These are phyloP conservation scores for Micrastur ruficollis DNA, from an alignment of 2,797 vertebrate species.

Conservation along the genomic window DNA sequence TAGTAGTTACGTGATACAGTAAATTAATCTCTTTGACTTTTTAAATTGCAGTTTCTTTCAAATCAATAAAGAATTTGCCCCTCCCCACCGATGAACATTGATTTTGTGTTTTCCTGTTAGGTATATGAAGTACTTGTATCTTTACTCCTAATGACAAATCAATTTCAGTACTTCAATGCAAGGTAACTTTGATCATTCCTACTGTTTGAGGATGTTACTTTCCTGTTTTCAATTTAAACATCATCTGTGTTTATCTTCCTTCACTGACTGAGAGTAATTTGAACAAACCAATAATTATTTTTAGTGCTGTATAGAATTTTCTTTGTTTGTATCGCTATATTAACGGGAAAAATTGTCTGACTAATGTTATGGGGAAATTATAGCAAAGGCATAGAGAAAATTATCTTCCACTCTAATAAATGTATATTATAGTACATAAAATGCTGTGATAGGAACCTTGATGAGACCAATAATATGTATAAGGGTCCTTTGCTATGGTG, in stretches of 20 bases:
- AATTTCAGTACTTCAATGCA: conserved; percentile 31
- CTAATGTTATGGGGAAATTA: not conserved
- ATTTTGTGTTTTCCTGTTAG: conserved; percentile 14
- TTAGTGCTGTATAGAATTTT: not conserved
- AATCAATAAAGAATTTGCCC: conserved; percentile 44
- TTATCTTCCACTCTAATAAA: not conserved
- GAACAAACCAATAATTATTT: not conserved
- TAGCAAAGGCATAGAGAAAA: not conserved
- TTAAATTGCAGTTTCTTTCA: not conserved
- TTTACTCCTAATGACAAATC: conserved; percentile 64
- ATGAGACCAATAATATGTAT: not conserved
- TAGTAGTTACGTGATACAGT: not conserved
- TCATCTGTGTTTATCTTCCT: not conserved
- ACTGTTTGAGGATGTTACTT: not conserved
- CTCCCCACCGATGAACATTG: not conserved
- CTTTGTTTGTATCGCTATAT: not conserved
- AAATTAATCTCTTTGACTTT: conserved; percentile 24
- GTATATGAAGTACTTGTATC: conserved; percentile 19
- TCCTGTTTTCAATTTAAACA: not conserved
- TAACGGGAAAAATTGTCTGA: not conserved
- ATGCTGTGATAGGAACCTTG: not conserved
- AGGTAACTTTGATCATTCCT: conserved; percentile 2
- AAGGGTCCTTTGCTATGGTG: not conserved
- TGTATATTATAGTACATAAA: not conserved
- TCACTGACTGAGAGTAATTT: not conserved